A percentile compares a stretch with the other conserved stretches of the same genome.
These are phyloP conservation scores for Nezara viridula DNA, from an alignment of 2,888 invertebrate genomes.

Conservation along the genomic window DNA sequence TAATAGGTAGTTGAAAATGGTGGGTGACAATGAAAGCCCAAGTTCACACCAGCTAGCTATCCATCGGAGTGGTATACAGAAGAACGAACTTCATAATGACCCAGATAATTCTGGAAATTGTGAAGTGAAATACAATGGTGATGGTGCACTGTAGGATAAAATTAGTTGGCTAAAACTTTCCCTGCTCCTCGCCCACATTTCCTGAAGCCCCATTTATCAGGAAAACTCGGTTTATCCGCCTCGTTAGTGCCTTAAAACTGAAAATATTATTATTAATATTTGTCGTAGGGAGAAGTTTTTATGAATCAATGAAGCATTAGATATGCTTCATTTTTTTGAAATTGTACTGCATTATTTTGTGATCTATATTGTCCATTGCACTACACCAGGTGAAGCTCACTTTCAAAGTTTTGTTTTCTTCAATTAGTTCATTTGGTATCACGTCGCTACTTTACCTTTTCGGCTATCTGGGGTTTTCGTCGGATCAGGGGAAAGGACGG, in stretches of 20 bases:
- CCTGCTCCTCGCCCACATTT: neutral
- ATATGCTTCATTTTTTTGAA: too few relatives aligned
- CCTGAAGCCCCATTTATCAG: neutral
- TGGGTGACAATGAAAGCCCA: neutral
- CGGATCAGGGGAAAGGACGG: too few relatives aligned
- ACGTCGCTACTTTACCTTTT: too few relatives aligned
- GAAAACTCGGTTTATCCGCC: neutral
- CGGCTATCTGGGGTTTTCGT: too few relatives aligned
- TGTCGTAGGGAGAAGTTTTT: neutral
- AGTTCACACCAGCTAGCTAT: neutral
- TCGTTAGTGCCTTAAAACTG: neutral
- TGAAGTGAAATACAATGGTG: conserved; percentile 1
- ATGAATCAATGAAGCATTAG: neutral
- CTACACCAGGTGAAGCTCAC: too few relatives aligned
- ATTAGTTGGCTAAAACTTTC: conserved; percentile 6
- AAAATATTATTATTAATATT: neutral
- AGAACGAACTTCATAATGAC: neutral
- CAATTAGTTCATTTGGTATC: too few relatives aligned
- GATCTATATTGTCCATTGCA: too few relatives aligned
- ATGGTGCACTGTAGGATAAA: conserved; percentile 12
- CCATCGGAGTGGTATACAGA: neutral
- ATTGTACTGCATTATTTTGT: too few relatives aligned
- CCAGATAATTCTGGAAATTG: neutral
- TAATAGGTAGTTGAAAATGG: too few relatives aligned
- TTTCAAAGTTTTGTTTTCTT: too few relatives aligned